A percentile compares a stretch with the other conserved stretches of the same genome.
Evolutionary conservation across 2,888 invertebrate genomes (phyloP).

Genomic region (Drosophila neutralis): DNA sequence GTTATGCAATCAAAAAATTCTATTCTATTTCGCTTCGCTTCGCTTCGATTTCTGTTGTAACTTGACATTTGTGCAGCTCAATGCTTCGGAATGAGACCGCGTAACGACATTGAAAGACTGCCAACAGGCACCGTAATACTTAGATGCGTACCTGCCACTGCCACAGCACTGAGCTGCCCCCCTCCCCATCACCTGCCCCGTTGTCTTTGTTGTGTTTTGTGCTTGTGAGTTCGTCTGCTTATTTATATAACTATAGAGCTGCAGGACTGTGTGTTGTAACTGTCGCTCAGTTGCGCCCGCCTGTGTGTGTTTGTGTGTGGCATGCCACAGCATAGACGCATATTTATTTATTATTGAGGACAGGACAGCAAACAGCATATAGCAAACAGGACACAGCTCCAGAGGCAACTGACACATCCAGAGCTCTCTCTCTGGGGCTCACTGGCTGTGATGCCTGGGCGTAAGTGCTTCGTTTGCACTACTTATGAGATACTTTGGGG

Average conservation of each 20-base stretch:
- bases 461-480: constrained; percentile 72
- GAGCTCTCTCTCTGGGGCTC: background rate
- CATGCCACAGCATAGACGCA: constrained; percentile 77
- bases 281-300: constrained; percentile 18
- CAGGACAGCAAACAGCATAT: constrained; percentile 17
- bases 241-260: constrained; percentile 22
- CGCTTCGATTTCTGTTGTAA: constrained; percentile 12
- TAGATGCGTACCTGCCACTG: constrained; percentile 45
- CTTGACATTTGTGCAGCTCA: constrained; percentile 19
- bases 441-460: constrained; percentile 48
- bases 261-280: constrained; percentile 26
- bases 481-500: constrained; percentile 63
- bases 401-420: constrained; percentile 54
- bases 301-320: constrained; percentile 36
- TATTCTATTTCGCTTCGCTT: constrained; percentile 38
- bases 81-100: constrained; percentile 17
- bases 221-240: constrained; percentile 17
- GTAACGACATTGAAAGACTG: constrained; percentile 23
- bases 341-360: constrained; percentile 71
- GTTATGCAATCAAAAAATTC: constrained; percentile 68
- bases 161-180: background rate
- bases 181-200: background rate
- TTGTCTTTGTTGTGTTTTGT: constrained; percentile 10
- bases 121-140: constrained; percentile 50
- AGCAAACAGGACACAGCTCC: constrained; percentile 23